Conservation (phyloP, 2,888 invertebrate species). For the Chymomyza fuscimana region DNA sequence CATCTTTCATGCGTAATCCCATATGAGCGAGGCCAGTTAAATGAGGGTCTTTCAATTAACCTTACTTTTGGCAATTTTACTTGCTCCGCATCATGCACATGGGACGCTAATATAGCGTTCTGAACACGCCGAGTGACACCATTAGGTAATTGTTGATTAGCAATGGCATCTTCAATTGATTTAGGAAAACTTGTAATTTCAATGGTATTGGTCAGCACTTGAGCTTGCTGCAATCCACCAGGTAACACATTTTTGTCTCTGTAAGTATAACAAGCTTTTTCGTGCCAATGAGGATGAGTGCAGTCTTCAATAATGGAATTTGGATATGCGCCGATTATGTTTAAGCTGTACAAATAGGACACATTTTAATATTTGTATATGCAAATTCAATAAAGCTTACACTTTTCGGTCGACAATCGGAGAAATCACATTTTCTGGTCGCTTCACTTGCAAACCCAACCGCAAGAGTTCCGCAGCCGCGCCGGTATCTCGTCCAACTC, state of each 20-base stretch:
- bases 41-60: constrained; percentile 86
- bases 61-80: constrained; percentile 87
- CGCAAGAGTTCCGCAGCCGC: constrained; percentile 81
- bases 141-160: constrained; percentile 80
- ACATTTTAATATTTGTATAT: background rate
- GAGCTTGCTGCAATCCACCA: constrained; percentile 88
- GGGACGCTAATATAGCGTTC: constrained; percentile 83
- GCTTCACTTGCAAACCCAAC: constrained; percentile 83
- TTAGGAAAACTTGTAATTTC: constrained; percentile 84
- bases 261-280: constrained; percentile 82
- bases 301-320: constrained; percentile 80
- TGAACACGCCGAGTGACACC: constrained; percentile 83
- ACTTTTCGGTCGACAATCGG: constrained; percentile 75
- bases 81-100: constrained; percentile 89
- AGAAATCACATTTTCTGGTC: constrained; percentile 83
- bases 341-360: constrained; percentile 33
- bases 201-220: constrained; percentile 89
- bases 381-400: constrained; percentile 27
- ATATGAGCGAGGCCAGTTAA: constrained; percentile 85
- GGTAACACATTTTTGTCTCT: constrained; percentile 84
- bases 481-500: constrained; percentile 82
- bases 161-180: constrained; percentile 81
- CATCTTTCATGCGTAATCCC: constrained; percentile 87
- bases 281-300: constrained; percentile 85
- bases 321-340: constrained; percentile 38